These are phyloP conservation scores for Gambusia yucatana DNA, from an alignment of 2,797 vertebrate species.

Conservation along the genomic window DNA sequence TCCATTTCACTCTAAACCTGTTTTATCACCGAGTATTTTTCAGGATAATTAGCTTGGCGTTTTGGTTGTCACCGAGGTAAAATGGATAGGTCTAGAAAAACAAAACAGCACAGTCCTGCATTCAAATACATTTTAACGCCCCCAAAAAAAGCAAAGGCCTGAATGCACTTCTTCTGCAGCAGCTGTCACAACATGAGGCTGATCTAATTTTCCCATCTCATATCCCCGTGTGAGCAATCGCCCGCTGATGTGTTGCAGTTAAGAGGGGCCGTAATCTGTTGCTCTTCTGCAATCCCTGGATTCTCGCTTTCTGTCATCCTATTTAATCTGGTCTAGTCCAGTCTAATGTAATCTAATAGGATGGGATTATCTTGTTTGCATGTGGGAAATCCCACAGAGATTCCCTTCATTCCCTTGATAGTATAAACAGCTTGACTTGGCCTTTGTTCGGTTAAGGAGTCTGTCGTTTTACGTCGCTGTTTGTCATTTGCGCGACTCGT, in stretches of 20 bases:
- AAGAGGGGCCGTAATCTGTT: constrained; percentile 68
- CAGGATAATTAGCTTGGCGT: constrained; percentile 50
- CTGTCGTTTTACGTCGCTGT: not conserved
- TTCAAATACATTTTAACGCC: constrained; percentile 29
- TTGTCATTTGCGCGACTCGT: constrained; percentile 8
- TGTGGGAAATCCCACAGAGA: constrained; percentile 55
- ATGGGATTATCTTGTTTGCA: constrained; percentile 74
- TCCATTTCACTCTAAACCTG: constrained; percentile 20
- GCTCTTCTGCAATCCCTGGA: constrained; percentile 75
- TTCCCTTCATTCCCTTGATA: constrained; percentile 45
- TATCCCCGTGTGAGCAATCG: constrained; percentile 19
- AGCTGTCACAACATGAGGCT: constrained; percentile 20
- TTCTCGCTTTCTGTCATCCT: constrained; percentile 66
- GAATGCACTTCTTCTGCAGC: constrained; percentile 14
- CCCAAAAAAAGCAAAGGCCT: constrained; percentile 26
- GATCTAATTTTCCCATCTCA: constrained; percentile 12
- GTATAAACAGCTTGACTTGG: constrained; percentile 17
- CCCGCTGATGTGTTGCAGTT: constrained; percentile 45
- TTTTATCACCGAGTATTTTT: not conserved
- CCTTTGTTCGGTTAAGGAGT: constrained; percentile 23
- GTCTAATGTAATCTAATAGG: constrained; percentile 70
- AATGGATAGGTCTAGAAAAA: constrained; percentile 28
- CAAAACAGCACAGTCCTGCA: constrained; percentile 13
- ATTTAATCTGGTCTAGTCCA: constrained; percentile 73
- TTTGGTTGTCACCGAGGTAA: constrained; percentile 42